Evolutionary conservation across 2,888 invertebrate genomes (phyloP), one percentile per base, ranked within the genome.

Genomic region (Lottia gigantea): DNA sequence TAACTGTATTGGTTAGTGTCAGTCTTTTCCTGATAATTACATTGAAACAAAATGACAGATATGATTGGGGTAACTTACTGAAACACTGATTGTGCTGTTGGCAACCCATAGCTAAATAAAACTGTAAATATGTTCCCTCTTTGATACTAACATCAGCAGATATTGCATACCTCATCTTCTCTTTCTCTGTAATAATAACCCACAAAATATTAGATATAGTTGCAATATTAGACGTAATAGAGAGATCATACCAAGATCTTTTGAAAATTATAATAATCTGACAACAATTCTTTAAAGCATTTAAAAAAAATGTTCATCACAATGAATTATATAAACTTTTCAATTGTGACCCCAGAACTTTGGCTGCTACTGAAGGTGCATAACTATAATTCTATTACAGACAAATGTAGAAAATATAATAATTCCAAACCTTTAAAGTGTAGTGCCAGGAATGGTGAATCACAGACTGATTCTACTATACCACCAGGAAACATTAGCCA

Each of bases 401-500:
- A 31, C 31, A 31, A 31, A 31, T 31, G 2, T 31, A 31, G 31
- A 40, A 40, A 40, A 40, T 40, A 11, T 4, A 4, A 8, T 40
- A 40, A 40, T 40, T 40, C 40, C 40, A 40, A 40, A 87, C 88
- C 86, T 74, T 76, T 78, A 73, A 88, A 86, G 74, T 86, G 82
- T 26, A 88, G 80, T 4, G 85, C 84, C 25, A 85, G 80, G 46
- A 77, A 78, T 23, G 78, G 73, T 46, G 81, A 77, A 14, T 79
- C 82, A 78, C 89, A 89, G 8, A 83, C 83, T 7, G 81, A 78
- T 71, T 88, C 83, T 26, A 86, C 68, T 7, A 68, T 76, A 23
- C 84, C 87, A 6, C 89, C 89, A n/a, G 88, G 87, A 61, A 79
- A 77, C 70, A 86, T 80, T 11, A 88, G 79, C 88, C 88, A 89